A percentile compares a stretch with the other conserved stretches of the same genome.
phyloP scores from a whole-genome alignment of 2,888 invertebrate species.

The Parascotia fuliginaria region DNA sequence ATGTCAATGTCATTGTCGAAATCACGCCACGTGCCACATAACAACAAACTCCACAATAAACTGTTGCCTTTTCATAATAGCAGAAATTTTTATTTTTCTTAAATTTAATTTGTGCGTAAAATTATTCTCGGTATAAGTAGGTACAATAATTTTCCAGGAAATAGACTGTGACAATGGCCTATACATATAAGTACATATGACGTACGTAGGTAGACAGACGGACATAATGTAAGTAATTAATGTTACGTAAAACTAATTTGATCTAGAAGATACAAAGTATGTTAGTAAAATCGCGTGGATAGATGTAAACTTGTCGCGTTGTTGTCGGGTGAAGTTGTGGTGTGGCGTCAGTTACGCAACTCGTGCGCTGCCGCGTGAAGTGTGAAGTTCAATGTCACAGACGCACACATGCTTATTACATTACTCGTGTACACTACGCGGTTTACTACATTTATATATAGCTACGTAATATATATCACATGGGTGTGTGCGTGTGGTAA shows the following conservation, averaged over 20 bases:
- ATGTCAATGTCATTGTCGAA: conserved; percentile 76
- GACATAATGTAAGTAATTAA: no score
- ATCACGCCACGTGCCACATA: conserved; percentile 50
- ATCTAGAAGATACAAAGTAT: conserved; percentile 29
- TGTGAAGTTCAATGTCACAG: conserved; percentile 85
- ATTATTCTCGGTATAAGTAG: no score
- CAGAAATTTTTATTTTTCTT: no score
- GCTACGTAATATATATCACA: conserved; percentile 16
- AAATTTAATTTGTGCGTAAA: no score
- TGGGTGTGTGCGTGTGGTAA: conserved; percentile 56
- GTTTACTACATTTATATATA: conserved; percentile 48
- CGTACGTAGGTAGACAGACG: no score
- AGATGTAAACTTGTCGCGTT: conserved; percentile 40
- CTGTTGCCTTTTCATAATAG: neutral
- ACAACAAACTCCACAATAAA: conserved; percentile 24
- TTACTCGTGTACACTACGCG: conserved; percentile 31
- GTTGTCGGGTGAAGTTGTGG: conserved; percentile 33
- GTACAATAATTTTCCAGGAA: no score
- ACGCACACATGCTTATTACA: conserved; percentile 58
- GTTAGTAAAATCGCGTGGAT: conserved; percentile 11
- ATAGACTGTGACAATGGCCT: no score
- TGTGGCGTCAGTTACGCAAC: conserved; percentile 73
- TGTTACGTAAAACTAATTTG: conserved; percentile 26
- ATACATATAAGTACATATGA: no score
- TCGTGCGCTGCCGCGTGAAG: conserved; percentile 79